Base-by-base conservation (phyloP, 1,140 invertebrate genomes). In the Atta cephalotes region DNA sequence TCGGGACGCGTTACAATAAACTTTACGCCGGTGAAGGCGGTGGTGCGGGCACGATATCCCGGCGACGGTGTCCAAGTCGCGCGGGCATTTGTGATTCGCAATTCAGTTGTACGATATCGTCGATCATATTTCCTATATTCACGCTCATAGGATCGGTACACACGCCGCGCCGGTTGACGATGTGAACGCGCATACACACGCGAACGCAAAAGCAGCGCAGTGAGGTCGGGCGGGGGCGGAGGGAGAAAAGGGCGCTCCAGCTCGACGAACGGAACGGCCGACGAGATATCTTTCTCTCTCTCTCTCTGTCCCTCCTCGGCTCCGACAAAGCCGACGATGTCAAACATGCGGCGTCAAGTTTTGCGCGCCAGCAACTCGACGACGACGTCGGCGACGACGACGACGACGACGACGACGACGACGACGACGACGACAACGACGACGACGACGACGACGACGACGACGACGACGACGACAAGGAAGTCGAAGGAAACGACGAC, bases 311-410 rank as follows among this genome's bases (percentile, higher is more conserved):
- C 56, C 71, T 31, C 58, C 53, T 74, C 70, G 68, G 80, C 21
- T 35, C 25, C 68, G 80, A 82, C 87, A 87, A 88, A 39, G 58
- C 58, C 81, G 76, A 56, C 81, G 77, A 89, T 89, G 88, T 81
- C 91, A 89, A 92, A 91, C 89, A 92, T 92, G 91, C 91, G 90
- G 90, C 90, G 89, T 78, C 78, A 66, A 87, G 68, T 89, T 77
- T 87, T 49, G 18, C 87, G 60, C 79, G 62, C 82, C 58, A 81
- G 65, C 80, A 82, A 82, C 74, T 86, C 63, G 86, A 86, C 56
- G n/a, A 39, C 51, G 21, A 49, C 58, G 49, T 81, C 62, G 62
- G n/a, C 77, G 3, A 6, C 77, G 28, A 3, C 28, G n/a, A 10
- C 77, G 62, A 45, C 31, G 79, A n/a, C 49, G 63, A 56, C 51